Base-by-base conservation (phyloP, 2,113 vertebrate genomes). In the Carassius auratus region DNA sequence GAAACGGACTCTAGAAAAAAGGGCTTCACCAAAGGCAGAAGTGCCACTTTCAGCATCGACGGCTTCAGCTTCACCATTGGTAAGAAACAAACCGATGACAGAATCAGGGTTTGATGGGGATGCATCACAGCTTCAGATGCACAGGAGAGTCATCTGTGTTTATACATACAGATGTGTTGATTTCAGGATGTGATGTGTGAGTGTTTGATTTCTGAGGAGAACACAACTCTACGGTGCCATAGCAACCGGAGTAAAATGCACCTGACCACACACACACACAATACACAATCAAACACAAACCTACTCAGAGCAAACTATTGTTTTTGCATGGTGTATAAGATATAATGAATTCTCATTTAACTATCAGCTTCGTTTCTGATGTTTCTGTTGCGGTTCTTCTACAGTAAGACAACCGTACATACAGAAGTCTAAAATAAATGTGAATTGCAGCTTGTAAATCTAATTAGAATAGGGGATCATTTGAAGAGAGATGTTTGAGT, bases 21-120 rank as follows among this genome's bases (percentile, higher is more conserved):
- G 89, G 95, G 95, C 77, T 97, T 98, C 92, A 98, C 97, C 87
- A 99, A 99, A 93, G 97, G 97, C 93, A 94, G 94, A 90, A 97
- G 96, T 92, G 97, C 97, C 89, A 97, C 96, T 90, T 98, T 99
- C 95, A 98, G 95, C 96, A 97, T 99, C 76, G 97, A 99, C 85
- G 97, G 97, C 92, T 99, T 96, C 91, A 98, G 96, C 95, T 97
- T 99, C 93, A 98, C 97, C 45, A 97, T 99, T 86, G 97, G 98
- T 99, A 95, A 94, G 95, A 85, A 59, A 38, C 50, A 8, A 64
- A 64, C 1, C 12, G 36, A 71, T 21, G 33, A 19, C 33, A 10
- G 66, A 21, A 71, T 38, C 36, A n/a, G n/a, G 74, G 13, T 48
- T 55, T 76, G 76, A 78, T 38, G 30, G 55, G 48, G 6, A 48